Evolutionary conservation across 1,140 invertebrate genomes (phyloP), one percentile per base, ranked within the genome.

Genomic region (Amphibalanus amphitrite): DNA sequence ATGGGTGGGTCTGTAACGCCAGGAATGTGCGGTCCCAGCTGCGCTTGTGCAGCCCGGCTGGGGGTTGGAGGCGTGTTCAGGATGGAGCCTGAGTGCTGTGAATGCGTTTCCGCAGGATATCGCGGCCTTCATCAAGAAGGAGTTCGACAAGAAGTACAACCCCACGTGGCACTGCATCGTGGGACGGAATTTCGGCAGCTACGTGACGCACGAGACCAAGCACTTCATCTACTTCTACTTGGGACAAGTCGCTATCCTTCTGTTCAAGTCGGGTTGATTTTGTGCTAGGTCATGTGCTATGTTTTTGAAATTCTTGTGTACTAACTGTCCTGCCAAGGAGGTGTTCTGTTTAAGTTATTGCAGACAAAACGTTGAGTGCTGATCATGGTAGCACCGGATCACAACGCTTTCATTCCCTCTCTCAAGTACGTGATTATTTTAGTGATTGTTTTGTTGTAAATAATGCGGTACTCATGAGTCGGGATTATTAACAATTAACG

Each of bases 161-260:
- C 94, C 94, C n/a, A 97, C 94, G 75, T 97, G 93, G 93, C 93
- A 95, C 80, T 94, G 92, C 82, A 95, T 95, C 78, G 93, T 95
- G 71, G 93, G 93, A 26, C 86, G 92, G 73, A 95, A 95, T 82
- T 96, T 95, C 78, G 93, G 93, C 73, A 93, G 90, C 77, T 95
- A 95, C 79, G 93, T 97, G 69, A 97, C 93, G 69, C 94, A 97
- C 78, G 94, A 97, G 84, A 95, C 93, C 70, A 92, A 94, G 80
- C 92, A 96, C 82, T 97, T 97, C 83, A 96, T 97, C 79, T 97
- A 97, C 82, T 97, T 97, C 83, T 96, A 96, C 79, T 83, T 96
- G 75, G 94, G 93, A 74, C 93, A 97, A 82, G 93, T 97, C 75
- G 93, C 94, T 75, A 97, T 99, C 81, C 86, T 99, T 74, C 87